These are phyloP conservation scores for Orussus abietinus DNA, from an alignment of 1,140 invertebrate genomes.

Conservation along the genomic window DNA sequence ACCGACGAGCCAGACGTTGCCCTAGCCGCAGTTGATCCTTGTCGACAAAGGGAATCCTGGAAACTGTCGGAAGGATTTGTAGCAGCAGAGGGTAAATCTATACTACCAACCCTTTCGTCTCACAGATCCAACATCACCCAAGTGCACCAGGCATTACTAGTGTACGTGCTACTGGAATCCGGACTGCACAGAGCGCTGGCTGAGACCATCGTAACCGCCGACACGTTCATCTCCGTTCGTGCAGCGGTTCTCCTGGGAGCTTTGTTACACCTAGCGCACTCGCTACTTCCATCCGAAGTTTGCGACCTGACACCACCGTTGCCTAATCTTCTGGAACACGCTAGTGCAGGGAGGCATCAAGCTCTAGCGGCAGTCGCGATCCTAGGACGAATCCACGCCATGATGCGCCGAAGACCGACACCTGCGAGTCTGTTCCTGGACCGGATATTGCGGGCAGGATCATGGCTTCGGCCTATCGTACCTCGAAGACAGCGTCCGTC, in stretches of 20 bases:
- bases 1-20: slow-evolving; percentile 87
- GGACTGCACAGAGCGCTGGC: slow-evolving; percentile 84
- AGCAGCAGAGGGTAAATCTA: slow-evolving; percentile 77
- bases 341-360: slow-evolving; percentile 70
- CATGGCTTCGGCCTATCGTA: slow-evolving; percentile 40
- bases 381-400: slow-evolving; percentile 70
- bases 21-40: slow-evolving; percentile 80
- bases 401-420: slow-evolving; percentile 73
- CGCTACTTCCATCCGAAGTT: slow-evolving; percentile 78
- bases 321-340: slow-evolving; percentile 74
- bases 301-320: slow-evolving; percentile 77
- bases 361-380: slow-evolving; percentile 78
- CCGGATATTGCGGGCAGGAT: slow-evolving; percentile 62
- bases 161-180: slow-evolving; percentile 82
- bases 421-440: slow-evolving; percentile 81
- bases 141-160: slow-evolving; percentile 83
- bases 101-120: slow-evolving; percentile 77
- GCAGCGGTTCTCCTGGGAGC: slow-evolving; percentile 87
- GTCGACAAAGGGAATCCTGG: slow-evolving; percentile 73
- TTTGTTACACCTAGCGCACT: slow-evolving; percentile 80
- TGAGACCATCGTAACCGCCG: slow-evolving; percentile 85
- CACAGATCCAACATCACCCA: slow-evolving; percentile 86
- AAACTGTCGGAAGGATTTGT: slow-evolving; percentile 88
- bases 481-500: slow-evolving; percentile 35
- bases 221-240: slow-evolving; percentile 83